A percentile compares a stretch with the other conserved stretches of the same genome.
These are phyloP conservation scores for Syngnathus typhle DNA, from an alignment of 2,113 vertebrate species.

Conservation along the genomic window DNA sequence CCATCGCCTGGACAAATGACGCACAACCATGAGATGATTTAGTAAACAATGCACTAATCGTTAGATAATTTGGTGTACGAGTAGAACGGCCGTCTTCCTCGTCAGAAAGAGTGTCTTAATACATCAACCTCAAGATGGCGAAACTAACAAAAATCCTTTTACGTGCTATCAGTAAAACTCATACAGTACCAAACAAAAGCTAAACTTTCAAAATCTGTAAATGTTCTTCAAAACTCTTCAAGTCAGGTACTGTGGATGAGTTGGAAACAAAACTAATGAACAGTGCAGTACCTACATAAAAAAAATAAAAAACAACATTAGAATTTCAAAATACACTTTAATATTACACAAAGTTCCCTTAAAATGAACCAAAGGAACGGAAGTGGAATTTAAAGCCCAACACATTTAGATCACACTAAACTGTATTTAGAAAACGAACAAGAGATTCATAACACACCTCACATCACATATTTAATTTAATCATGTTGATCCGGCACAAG, in stretches of 20 bases:
- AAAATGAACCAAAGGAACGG: conserved; percentile 26
- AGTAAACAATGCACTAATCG: too few species aligned
- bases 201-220: too few species aligned
- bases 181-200: too few species aligned
- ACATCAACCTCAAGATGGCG: too few species aligned
- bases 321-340: conserved; percentile 62
- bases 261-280: background rate
- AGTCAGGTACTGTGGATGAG: too few species aligned
- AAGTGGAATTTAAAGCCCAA: conserved; percentile 24
- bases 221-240: too few species aligned
- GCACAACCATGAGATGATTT: background rate
- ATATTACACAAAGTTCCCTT: conserved; percentile 41
- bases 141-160: too few species aligned
- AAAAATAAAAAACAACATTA: background rate
- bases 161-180: too few species aligned
- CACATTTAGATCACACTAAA: conserved; percentile 39
- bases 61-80: background rate
- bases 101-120: background rate
- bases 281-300: background rate
- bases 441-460: conserved; percentile 19
- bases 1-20: conserved; percentile 34
- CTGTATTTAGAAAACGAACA: background rate
- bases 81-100: background rate
- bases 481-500: conserved; percentile 22
- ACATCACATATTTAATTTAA: background rate